Evolutionary conservation across 2,888 invertebrate genomes (phyloP).

Genomic region (Cerceris rybyensis): DNA sequence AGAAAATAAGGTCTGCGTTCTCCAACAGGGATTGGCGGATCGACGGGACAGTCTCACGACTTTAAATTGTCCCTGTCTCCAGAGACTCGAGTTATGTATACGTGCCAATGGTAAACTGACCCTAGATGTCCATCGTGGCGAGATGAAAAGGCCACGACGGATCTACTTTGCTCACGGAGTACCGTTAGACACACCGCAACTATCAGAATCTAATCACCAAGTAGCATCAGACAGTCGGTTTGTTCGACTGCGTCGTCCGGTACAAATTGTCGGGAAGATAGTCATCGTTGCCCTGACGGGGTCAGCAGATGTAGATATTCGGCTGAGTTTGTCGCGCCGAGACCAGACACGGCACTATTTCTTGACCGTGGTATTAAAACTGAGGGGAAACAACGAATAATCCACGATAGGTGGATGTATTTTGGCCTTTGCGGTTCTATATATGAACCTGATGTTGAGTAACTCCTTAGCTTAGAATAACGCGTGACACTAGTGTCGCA

Average conservation of each 20-base stretch:
- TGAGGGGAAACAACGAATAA: background rate
- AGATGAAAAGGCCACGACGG: conserved; percentile 60
- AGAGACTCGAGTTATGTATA: conserved; percentile 33
- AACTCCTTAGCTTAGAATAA: too few relatives aligned
- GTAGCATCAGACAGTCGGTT: conserved; percentile 63
- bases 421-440: background rate
- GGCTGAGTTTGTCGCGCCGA: conserved; percentile 23
- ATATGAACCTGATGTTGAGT: too few relatives aligned
- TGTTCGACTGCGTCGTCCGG: conserved; percentile 61
- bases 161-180: conserved; percentile 52
- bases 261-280: conserved; percentile 70
- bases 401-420: background rate
- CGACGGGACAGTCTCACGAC: conserved; percentile 20
- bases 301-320: conserved; percentile 54
- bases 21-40: conserved; percentile 13
- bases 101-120: conserved; percentile 54
- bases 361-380: conserved; percentile 7
- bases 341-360: conserved; percentile 4
- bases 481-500: too few relatives aligned
- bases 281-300: conserved; percentile 40
- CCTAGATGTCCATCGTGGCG: conserved; percentile 50
- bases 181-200: conserved; percentile 69
- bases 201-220: conserved; percentile 71
- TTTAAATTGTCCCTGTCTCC: conserved; percentile 40
- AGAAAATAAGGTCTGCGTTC: conserved; percentile 26